Evolutionary conservation across 2,888 invertebrate genomes (phyloP).

Genomic region (Cyclophora punctaria): DNA sequence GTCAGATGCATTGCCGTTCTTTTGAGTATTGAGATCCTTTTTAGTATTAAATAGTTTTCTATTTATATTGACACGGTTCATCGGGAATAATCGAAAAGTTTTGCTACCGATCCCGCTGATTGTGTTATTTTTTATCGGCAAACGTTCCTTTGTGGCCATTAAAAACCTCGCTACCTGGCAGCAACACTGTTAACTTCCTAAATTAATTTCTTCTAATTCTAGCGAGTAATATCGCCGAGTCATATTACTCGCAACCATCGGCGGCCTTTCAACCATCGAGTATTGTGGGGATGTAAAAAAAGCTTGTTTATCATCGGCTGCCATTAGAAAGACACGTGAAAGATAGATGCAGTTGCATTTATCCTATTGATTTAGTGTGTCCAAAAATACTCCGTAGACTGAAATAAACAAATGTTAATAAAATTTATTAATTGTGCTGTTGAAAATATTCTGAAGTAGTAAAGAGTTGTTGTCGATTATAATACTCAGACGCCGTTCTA

Average conservation of each 20-base stretch:
- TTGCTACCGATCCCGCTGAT: conserved; percentile 63
- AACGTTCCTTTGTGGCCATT: conserved; percentile 30
- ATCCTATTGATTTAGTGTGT: conserved; percentile 9
- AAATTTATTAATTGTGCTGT: background rate
- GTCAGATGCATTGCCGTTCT: conserved; percentile 29
- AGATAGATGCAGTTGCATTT: conserved; percentile 46
- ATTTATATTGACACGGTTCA: conserved; percentile 58
- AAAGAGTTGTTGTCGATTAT: no score
- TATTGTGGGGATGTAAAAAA: conserved; percentile 35
- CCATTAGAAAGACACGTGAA: conserved; percentile 66
- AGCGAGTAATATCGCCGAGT: conserved; percentile 55
- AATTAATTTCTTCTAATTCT: conserved; percentile 66
- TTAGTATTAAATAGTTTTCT: conserved; percentile 57
- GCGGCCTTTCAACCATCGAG: conserved; percentile 47
- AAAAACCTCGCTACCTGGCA: conserved; percentile 55
- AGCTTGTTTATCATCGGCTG: conserved; percentile 53
- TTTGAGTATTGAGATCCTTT: conserved; percentile 25
- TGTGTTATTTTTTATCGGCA: conserved; percentile 32
- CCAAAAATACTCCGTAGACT: background rate
- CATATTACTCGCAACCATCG: conserved; percentile 55
- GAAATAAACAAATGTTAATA: background rate
- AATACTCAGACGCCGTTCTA: conserved; percentile 27
- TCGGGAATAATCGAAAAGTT: conserved; percentile 52
- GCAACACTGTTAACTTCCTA: conserved; percentile 44
- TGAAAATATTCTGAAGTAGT: no score